Evolutionary conservation across 2,113 vertebrate genomes (phyloP).

Genomic region (Heloderma charlesbogerti): DNA sequence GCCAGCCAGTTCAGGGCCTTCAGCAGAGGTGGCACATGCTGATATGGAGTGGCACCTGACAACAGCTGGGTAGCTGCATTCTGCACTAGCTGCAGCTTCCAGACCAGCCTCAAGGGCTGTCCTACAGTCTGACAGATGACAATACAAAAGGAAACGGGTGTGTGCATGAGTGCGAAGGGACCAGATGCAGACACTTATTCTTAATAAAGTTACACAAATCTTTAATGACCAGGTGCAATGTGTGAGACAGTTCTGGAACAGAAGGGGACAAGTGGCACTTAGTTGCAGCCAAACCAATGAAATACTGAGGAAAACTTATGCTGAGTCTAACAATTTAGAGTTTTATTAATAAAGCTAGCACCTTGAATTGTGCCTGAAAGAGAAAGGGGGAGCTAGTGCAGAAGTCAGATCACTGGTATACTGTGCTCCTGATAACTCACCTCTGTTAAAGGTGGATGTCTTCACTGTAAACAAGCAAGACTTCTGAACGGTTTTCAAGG

Average conservation of each 20-base stretch:
- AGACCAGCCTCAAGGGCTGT: too few relatives aligned
- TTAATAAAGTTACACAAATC: neutral
- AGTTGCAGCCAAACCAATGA: neutral
- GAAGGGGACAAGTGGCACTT: neutral
- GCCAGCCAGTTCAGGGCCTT: too few relatives aligned
- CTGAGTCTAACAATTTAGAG: neutral
- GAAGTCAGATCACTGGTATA: neutral
- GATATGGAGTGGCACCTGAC: too few relatives aligned
- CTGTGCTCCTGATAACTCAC: neutral
- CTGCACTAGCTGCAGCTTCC: too few relatives aligned
- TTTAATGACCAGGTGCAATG: neutral
- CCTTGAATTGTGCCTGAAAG: neutral
- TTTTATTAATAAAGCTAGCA: neutral
- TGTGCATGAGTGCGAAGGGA: too few relatives aligned
- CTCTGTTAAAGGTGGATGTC: neutral
- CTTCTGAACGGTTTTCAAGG: neutral
- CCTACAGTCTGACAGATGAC: neutral
- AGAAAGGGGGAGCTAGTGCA: too few relatives aligned
- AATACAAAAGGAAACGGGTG: neutral
- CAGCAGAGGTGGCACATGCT: too few relatives aligned
- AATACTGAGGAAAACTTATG: neutral
- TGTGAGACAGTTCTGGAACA: neutral
- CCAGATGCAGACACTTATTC: neutral
- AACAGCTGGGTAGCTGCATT: too few relatives aligned
- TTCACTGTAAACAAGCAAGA: neutral